These are phyloP conservation scores for Dendrocincla tyrannina DNA, from an alignment of 2,797 vertebrate genomes.

Conservation along the genomic window DNA sequence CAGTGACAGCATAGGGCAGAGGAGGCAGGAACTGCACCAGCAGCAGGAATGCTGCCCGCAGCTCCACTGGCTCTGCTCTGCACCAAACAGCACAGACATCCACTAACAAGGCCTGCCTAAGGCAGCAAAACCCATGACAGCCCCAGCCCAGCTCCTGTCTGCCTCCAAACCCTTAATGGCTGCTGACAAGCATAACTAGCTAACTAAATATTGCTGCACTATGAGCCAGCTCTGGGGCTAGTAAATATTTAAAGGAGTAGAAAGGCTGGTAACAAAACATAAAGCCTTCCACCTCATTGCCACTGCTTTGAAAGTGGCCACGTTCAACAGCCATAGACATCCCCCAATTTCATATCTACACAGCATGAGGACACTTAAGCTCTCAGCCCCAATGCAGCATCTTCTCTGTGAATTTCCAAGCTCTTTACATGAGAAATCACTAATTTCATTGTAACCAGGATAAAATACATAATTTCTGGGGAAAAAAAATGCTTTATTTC, in stretches of 20 bases:
- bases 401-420: background rate
- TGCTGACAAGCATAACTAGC: slow-evolving; percentile 25
- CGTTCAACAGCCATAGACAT: background rate
- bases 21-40: background rate
- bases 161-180: background rate
- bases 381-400: background rate
- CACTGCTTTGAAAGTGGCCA: background rate
- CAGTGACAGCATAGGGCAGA: background rate
- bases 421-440: background rate
- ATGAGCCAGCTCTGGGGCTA: background rate
- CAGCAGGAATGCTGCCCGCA: background rate
- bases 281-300: background rate
- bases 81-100: background rate
- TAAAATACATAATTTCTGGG: background rate
- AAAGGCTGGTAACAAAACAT: background rate
- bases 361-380: background rate
- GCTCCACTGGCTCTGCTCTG: background rate
- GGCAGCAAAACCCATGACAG: background rate
- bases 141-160: background rate
- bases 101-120: background rate
- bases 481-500: background rate
- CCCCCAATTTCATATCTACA: background rate
- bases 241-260: slow-evolving; percentile 15
- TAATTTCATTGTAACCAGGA: background rate
- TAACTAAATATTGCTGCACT: slow-evolving; percentile 15